These are phyloP conservation scores for Sorex fumeus DNA, from an alignment of 2,113 vertebrate species.

Conservation along the genomic window DNA sequence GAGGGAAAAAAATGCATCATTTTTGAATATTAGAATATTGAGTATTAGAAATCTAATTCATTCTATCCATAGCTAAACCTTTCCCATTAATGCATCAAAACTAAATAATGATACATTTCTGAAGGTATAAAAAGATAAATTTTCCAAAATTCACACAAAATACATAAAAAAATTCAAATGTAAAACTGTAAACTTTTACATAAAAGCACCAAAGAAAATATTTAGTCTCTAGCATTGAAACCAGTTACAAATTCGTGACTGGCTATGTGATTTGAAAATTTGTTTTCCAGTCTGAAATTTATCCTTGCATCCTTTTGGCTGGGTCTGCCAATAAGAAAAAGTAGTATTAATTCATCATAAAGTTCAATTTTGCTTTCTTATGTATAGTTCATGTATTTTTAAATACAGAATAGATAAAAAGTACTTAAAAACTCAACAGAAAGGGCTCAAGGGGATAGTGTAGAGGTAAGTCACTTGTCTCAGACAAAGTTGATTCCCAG, in stretches of 20 bases:
- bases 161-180: background rate
- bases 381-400: background rate
- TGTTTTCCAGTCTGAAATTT: background rate
- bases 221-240: background rate
- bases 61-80: background rate
- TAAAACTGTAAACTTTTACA: background rate
- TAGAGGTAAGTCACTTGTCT: too few relatives aligned
- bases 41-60: background rate
- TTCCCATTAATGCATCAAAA: background rate
- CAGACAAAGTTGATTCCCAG: too few relatives aligned
- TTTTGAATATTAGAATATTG: background rate
- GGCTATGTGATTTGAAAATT: background rate
- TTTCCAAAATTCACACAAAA: background rate
- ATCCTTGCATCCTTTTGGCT: background rate
- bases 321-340: background rate
- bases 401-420: background rate
- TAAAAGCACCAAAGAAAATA: background rate
- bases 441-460: too few relatives aligned
- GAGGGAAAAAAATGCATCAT: background rate
- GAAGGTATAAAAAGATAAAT: background rate
- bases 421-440: too few relatives aligned
- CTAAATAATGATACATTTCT: conserved; percentile 16
- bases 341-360: background rate
- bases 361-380: background rate
- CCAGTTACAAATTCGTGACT: background rate